Base-by-base conservation (phyloP, 1,140 invertebrate species). In the Aphelinus certus region DNA sequence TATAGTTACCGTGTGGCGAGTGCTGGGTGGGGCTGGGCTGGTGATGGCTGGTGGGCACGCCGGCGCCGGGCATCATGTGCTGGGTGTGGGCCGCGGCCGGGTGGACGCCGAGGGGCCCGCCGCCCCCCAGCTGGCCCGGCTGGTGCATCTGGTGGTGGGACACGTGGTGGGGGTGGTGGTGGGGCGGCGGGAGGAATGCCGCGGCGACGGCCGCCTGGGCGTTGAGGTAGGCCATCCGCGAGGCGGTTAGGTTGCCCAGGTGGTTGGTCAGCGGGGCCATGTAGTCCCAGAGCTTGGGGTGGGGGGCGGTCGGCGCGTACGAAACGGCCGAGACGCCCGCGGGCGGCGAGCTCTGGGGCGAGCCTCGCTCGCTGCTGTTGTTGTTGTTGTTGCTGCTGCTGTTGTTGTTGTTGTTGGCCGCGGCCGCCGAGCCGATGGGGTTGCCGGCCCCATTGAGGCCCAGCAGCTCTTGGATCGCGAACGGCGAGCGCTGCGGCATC, bases 381-480 rank as follows among this genome's bases (percentile, higher is more conserved):
- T 83, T 84, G 83, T 88, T 82, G 72, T 84, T 86, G 73, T 85
- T 85, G 9, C 55, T 62, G 10, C 3, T 48, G n/a, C 9, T 63
- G 46, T 10, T 76, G 57, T 3, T 73, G 56, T 71, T 76, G 63
- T 71, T 71, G 71, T 83, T 83, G 84, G 88, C 81, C 72, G 83
- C 84, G 71, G 84, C 83, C 6, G 67, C 7, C 43, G 53, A 47
- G 65, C 68, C 74, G 43, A 73, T 69, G 53, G 70, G 75, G 45
- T 76, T 76, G 42, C 75, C 75, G 42, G 75, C 70, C 10, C 86
- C 86, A 61, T 93, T 92, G 55, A 97, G 87, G 1, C 95, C 95
- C 80, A 97, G 88, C 78, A 97, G 90, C 89, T 97, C 95, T 86
- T 97, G 95, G 83, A 97, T 97, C 78, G 94, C 95, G 88, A 97